Conservation (phyloP, 2,888 invertebrate genomes). For the Lasioglossum zephyrum region DNA sequence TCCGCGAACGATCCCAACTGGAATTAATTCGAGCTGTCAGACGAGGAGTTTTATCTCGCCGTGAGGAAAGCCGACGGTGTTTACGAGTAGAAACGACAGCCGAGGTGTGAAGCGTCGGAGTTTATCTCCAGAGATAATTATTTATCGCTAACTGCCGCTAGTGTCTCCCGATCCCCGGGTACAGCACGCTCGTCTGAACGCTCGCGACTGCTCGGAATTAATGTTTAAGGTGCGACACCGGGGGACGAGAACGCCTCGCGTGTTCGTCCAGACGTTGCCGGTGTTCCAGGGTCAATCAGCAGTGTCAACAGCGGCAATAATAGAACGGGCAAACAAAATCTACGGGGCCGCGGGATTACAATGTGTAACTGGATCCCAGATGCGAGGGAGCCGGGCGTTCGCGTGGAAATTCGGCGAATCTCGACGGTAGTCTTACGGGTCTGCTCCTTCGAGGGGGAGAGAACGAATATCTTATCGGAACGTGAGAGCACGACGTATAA, state of each 20-base stretch:
- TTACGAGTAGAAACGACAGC: neutral
- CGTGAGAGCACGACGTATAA: neutral
- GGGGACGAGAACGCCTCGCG: slow-evolving; percentile 5
- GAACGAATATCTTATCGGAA: neutral
- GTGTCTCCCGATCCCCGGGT: neutral
- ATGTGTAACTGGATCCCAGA: slow-evolving; percentile 46
- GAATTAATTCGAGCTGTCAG: neutral
- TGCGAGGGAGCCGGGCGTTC: neutral
- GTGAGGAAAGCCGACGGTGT: neutral
- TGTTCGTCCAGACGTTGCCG: slow-evolving; percentile 38
- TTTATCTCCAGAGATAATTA: slow-evolving; percentile 14
- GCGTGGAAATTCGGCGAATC: neutral
- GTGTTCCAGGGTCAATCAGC: slow-evolving; percentile 65
- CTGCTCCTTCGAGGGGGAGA: neutral
- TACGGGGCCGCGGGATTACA: slow-evolving; percentile 45
- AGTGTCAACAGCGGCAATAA: slow-evolving; percentile 67
- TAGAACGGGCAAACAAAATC: slow-evolving; percentile 59
- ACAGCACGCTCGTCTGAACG: neutral
- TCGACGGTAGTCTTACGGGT: neutral
- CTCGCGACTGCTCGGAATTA: slow-evolving; percentile 12
- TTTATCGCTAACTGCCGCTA: neutral
- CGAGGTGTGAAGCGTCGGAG: neutral
- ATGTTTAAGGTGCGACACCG: slow-evolving; percentile 24
- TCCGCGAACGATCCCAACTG: neutral
- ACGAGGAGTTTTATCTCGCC: neutral